phyloP scores from a whole-genome alignment of 2,888 invertebrate genomes.

The Mythimna albipuncta region DNA sequence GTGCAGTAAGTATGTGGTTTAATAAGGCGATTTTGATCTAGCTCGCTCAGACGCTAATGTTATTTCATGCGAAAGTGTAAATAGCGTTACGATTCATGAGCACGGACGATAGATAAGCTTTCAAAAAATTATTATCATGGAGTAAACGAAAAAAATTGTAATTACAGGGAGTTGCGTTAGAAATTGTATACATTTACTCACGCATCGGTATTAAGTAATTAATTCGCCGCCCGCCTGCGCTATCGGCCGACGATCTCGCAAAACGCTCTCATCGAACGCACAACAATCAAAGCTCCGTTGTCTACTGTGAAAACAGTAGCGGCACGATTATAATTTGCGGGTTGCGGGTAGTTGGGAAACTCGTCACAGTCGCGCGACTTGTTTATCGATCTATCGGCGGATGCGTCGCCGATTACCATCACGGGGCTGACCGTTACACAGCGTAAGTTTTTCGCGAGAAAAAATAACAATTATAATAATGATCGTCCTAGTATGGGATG shows the following conservation, averaged over 20 bases:
- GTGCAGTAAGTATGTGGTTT: conserved; percentile 54
- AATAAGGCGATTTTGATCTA: conserved; percentile 70
- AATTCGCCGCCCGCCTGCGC: conserved; percentile 76
- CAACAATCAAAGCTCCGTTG: conserved; percentile 80
- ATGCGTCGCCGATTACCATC: conserved; percentile 86
- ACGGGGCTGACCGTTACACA: conserved; percentile 81
- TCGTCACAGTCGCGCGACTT: conserved; percentile 85
- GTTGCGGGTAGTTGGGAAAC: conserved; percentile 83
- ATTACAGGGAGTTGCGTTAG: conserved; percentile 84
- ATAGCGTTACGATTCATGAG: conserved; percentile 83
- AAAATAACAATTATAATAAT: conserved; percentile 87
- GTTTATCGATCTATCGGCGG: conserved; percentile 89
- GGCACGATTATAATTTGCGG: conserved; percentile 81
- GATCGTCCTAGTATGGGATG: conserved; percentile 87
- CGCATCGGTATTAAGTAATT: conserved; percentile 90
- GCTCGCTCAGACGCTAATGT: conserved; percentile 68
- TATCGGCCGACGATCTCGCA: conserved; percentile 86
- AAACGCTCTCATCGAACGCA: conserved; percentile 80
- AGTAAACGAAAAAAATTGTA: conserved; percentile 83
- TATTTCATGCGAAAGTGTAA: conserved; percentile 80
- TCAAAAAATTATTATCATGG: conserved; percentile 84
- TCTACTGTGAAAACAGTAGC: conserved; percentile 82
- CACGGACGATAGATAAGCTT: conserved; percentile 87
- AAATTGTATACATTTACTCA: conserved; percentile 85
- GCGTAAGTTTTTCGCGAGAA: conserved; percentile 85